Evolutionary conservation across 2,888 invertebrate genomes (phyloP).

Genomic region (Drosophila macrospina): DNA sequence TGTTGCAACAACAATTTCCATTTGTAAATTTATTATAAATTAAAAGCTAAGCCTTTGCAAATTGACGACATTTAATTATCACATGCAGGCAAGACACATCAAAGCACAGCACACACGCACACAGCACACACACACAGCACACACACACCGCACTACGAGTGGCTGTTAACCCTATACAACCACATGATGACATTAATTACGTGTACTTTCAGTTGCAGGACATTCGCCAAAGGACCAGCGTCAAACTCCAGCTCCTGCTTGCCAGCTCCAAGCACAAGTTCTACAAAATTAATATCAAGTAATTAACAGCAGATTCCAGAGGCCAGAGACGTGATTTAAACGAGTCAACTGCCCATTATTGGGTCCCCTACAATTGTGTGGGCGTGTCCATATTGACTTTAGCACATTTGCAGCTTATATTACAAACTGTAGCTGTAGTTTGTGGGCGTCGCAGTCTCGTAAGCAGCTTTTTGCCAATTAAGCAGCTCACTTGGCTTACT

Average conservation of each 20-base stretch:
- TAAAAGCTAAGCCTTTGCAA: constrained; percentile 67
- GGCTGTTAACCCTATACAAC: constrained; percentile 64
- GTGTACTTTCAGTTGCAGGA: constrained; percentile 37
- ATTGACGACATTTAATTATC: constrained; percentile 73
- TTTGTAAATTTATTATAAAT: constrained; percentile 67
- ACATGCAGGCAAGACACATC: constrained; percentile 52
- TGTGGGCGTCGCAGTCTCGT: constrained; percentile 41
- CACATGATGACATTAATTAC: constrained; percentile 82
- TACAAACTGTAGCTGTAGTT: constrained; percentile 2
- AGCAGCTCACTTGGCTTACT: constrained; percentile 57
- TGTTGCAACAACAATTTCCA: constrained; percentile 33
- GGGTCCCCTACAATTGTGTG: constrained; percentile 44
- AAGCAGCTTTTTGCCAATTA: constrained; percentile 76
- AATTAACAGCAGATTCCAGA: constrained; percentile 83
- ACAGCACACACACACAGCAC: too few species aligned
- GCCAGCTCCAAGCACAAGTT: constrained; percentile 27
- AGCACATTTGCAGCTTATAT: constrained; percentile 33
- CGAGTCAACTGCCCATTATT: constrained; percentile 33
- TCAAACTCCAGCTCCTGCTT: not conserved
- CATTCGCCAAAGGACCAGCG: not conserved
- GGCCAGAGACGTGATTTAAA: constrained; percentile 76
- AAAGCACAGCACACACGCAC: constrained; percentile 32
- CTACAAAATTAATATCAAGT: constrained; percentile 84
- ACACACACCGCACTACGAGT: too few species aligned
- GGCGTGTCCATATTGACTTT: constrained; percentile 65